Percentiles rank a stretch among this genome's conserved stretches.
Conservation (phyloP, 2,797 vertebrate genomes). For the Poecile montanus region DNA sequence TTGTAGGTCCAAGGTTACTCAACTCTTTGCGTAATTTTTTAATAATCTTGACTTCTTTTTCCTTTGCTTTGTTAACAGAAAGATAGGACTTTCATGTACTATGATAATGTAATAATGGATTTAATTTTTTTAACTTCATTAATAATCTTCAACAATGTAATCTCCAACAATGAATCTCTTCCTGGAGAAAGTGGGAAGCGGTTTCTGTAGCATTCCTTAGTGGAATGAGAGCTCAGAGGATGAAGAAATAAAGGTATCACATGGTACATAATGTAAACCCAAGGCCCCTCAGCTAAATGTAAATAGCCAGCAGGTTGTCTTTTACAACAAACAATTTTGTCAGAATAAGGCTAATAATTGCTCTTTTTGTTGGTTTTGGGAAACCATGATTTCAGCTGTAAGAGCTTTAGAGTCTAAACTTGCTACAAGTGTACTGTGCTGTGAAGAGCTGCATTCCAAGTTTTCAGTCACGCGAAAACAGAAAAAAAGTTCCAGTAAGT, state of each 20-base stretch:
- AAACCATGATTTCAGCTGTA: slow-evolving; percentile 5
- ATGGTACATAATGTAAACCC: not conserved
- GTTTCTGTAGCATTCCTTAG: not conserved
- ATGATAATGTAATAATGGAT: not conserved
- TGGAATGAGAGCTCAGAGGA: not conserved
- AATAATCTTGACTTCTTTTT: not conserved
- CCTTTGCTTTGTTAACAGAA: not conserved
- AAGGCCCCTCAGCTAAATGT: not conserved
- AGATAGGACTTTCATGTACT: not conserved
- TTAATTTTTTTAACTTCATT: not conserved
- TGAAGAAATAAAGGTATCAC: not conserved
- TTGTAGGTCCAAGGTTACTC: not conserved
- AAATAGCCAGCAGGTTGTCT: slow-evolving; percentile 16
- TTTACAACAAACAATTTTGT: slow-evolving; percentile 18
- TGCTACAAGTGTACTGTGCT: not conserved
- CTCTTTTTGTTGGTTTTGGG: slow-evolving; percentile 15
- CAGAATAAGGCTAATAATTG: slow-evolving; percentile 38
- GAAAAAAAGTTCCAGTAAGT: slow-evolving; percentile 1
- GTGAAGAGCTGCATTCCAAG: slow-evolving; percentile 33
- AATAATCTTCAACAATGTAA: not conserved
- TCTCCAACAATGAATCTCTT: not conserved
- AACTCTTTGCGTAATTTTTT: not conserved
- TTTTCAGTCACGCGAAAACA: slow-evolving; percentile 11
- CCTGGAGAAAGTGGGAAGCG: not conserved
- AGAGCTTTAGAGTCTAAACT: slow-evolving; percentile 45